Base-by-base conservation (phyloP, 2,113 vertebrate genomes). In the Brachirus orientalis region DNA sequence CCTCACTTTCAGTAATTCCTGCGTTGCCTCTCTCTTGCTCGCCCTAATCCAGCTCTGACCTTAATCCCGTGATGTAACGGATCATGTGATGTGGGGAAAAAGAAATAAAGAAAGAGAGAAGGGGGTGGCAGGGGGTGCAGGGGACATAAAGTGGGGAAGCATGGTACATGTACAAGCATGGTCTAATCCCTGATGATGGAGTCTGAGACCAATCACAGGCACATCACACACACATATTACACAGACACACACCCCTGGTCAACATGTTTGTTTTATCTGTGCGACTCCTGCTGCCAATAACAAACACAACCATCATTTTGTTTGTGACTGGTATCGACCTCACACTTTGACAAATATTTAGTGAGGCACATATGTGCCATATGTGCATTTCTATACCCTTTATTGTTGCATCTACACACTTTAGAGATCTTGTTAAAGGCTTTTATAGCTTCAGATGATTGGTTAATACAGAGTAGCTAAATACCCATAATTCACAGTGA, bases 11-110 rank as follows among this genome's bases (percentile, higher is more conserved):
- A 82, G 68, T 88, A 88, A 90, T 88, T 87, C 82, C 83, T 60
- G 57, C 19, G 17, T 64, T 86, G 80, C 81, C 79, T 88, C 72
- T 61, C 71, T 83, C 14, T 79, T 2, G 40, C 78, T 77, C 71
- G 11, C 71, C 80, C 84, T 94, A 94, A 94, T 94, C 93, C 92
- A 87, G 88, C 65, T 36, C 83, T 87, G 87, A 89, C 87, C 88
- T 86, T 87, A 90, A 90, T 89, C 88, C 85, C 68, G 70, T 90
- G 90, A 91, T 90, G 89, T 89, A 91, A 91, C 77, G 63, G 78
- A 84, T 86, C 89, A 90, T 89, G 88, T 91, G 87, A 90, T 68
- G 63, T 9, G 13, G 62, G 35, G 55, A 57, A 60, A 68, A 71
- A 62, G 74, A 65, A 45, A 59, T 54, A 69, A 37, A 72, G 19